These are phyloP conservation scores for Falco concolor DNA, from an alignment of 2,797 vertebrate genomes.

Conservation along the genomic window DNA sequence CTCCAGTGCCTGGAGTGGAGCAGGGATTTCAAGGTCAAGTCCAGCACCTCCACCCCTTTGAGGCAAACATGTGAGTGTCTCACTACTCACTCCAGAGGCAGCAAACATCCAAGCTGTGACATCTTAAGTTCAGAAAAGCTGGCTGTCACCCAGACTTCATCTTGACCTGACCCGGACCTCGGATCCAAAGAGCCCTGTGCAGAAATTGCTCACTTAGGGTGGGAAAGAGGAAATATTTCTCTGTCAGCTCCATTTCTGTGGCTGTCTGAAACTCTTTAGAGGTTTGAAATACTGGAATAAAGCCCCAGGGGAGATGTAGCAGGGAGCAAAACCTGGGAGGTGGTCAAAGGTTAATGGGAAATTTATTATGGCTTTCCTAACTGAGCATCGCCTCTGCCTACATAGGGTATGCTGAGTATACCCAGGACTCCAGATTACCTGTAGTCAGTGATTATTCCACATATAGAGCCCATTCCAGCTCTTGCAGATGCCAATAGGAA, in stretches of 20 bases:
- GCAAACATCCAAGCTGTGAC: not conserved
- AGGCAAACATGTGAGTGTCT: not conserved
- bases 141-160: not conserved
- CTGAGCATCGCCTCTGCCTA: not conserved
- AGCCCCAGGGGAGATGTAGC: not conserved
- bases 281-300: not conserved
- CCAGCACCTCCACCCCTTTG: not conserved
- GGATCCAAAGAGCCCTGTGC: not conserved
- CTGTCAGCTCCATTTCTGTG: not conserved
- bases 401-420: not conserved
- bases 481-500: not conserved
- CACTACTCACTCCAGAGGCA: not conserved
- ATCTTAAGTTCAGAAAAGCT: not conserved
- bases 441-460: not conserved
- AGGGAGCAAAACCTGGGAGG: not conserved
- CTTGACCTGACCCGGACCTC: not conserved
- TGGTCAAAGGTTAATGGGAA: not conserved
- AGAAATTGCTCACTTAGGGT: not conserved
- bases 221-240: slow-evolving; percentile 3
- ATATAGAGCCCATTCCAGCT: not conserved
- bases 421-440: not conserved
- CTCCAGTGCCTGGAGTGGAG: not conserved
- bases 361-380: not conserved
- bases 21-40: not conserved
- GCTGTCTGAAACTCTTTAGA: not conserved